Evolutionary conservation across 2,888 invertebrate genomes (phyloP).

Genomic region (Scaptomyza reducta): DNA sequence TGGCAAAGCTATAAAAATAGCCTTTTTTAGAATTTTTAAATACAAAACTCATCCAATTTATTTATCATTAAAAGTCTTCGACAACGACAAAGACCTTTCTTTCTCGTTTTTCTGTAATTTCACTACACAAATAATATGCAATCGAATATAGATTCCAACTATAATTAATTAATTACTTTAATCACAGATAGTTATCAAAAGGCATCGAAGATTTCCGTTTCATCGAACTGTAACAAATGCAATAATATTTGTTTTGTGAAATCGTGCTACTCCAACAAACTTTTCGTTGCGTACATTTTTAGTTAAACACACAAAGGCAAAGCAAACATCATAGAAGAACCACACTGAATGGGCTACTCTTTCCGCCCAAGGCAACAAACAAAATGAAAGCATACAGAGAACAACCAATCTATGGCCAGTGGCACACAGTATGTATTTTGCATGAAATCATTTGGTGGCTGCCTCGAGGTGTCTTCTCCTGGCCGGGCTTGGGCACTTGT

Average conservation of each 20-base stretch:
- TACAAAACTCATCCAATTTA: background rate
- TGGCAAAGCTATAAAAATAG: no score
- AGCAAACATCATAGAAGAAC: background rate
- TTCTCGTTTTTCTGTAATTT: background rate
- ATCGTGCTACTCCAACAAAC: background rate
- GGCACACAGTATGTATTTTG: conserved; percentile 35
- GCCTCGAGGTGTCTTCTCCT: conserved; percentile 12
- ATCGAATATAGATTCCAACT: no score
- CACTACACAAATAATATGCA: background rate
- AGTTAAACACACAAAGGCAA: background rate
- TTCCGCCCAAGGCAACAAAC: background rate
- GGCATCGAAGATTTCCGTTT: background rate
- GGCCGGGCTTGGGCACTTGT: conserved; percentile 24
- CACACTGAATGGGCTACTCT: background rate
- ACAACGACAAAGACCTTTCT: background rate
- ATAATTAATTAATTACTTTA: background rate
- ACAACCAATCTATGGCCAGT: conserved; percentile 38
- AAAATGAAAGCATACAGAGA: conserved; percentile 7
- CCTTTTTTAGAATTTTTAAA: no score
- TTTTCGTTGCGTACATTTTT: background rate
- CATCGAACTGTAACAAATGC: conserved; percentile 13
- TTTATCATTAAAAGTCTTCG: background rate
- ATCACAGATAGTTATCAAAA: background rate
- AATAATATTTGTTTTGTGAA: conserved; percentile 6
- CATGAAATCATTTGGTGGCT: conserved; percentile 60